Evolutionary conservation across 2,888 invertebrate genomes (phyloP).

Genomic region (Habroteleia sp.): DNA sequence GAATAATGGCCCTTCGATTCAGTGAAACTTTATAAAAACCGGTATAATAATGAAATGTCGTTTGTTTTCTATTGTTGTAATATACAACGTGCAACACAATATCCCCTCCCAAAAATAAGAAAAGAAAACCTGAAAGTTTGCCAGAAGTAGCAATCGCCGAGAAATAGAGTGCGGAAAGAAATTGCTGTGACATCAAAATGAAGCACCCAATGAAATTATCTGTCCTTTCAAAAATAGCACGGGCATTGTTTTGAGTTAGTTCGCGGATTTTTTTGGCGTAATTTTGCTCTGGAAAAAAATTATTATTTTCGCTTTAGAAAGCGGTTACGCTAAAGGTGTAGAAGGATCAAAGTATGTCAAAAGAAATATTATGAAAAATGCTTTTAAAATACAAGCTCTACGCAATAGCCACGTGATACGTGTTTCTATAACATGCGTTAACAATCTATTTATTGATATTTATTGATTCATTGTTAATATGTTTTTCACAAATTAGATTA

Average conservation of each 20-base stretch:
- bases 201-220: conserved; percentile 54
- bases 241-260: conserved; percentile 31
- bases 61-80: conserved; percentile 57
- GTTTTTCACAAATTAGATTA: no score
- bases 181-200: conserved; percentile 57
- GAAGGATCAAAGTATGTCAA: conserved; percentile 1
- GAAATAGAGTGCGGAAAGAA: conserved; percentile 53
- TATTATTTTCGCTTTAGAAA: conserved; percentile 28
- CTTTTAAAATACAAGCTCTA: no score
- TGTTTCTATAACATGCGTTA: no score
- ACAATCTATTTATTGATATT: no score
- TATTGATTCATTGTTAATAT: no score
- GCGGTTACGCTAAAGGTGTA: conserved; percentile 8
- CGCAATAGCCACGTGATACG: no score
- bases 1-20: conserved; percentile 21
- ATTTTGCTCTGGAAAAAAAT: conserved; percentile 25
- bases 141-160: conserved; percentile 51
- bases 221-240: conserved; percentile 36
- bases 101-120: conserved; percentile 34
- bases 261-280: conserved; percentile 16
- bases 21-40: conserved; percentile 19
- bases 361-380: no score
- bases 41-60: conserved; percentile 41
- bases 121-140: conserved; percentile 47
- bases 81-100: conserved; percentile 33